These are phyloP conservation scores for Piprites chloris DNA, from an alignment of 2,113 vertebrate species.

Conservation along the genomic window DNA sequence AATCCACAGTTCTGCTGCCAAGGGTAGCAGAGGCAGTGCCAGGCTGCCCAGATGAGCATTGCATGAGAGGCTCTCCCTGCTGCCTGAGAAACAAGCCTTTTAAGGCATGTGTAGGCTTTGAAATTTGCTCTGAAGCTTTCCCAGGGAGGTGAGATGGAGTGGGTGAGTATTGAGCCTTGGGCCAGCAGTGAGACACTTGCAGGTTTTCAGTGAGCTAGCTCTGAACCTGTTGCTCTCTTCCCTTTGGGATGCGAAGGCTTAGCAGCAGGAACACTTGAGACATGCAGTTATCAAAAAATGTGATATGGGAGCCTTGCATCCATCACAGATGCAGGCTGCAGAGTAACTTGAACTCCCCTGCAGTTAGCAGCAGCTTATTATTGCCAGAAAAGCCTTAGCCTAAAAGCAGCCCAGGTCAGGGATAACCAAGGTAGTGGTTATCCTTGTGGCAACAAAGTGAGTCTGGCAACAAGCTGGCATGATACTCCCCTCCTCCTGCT, in stretches of 20 bases:
- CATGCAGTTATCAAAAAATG: neutral
- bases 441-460: neutral
- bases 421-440: neutral
- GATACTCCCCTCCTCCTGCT: neutral
- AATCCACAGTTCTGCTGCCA: neutral
- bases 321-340: neutral
- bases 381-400: neutral
- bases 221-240: neutral
- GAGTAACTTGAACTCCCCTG: neutral
- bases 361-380: neutral
- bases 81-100: neutral
- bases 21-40: neutral
- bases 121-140: neutral
- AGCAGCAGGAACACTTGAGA: neutral
- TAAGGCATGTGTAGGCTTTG: neutral
- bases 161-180: neutral
- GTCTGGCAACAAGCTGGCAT: neutral
- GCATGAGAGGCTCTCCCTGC: neutral
- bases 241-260: neutral
- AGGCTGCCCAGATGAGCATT: neutral
- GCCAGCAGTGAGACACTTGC: neutral
- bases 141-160: constrained; percentile 7
- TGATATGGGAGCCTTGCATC: neutral
- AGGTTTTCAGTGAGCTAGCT: neutral
- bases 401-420: neutral